Evolutionary conservation across 2,797 vertebrate species (phyloP).

Genomic region (Gouania willdenowi): DNA sequence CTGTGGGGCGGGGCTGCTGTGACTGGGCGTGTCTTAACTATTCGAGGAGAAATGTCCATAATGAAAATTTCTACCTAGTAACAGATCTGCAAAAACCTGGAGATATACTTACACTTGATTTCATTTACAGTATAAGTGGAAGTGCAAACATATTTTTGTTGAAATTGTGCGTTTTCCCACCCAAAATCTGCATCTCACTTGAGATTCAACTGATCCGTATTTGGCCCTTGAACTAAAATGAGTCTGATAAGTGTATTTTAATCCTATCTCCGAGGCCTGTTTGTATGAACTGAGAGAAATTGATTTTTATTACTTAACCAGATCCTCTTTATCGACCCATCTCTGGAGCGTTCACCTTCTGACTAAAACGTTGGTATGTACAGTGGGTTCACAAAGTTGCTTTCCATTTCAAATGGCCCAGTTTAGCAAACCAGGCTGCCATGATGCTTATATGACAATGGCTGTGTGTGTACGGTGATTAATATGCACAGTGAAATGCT

Average conservation of each 20-base stretch:
- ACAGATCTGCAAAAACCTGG: too few species aligned
- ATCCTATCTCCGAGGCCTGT: constrained; percentile 65
- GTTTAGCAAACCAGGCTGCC: constrained; percentile 87
- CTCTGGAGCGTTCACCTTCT: constrained; percentile 63
- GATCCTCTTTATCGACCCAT: constrained; percentile 81
- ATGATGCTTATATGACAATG: constrained; percentile 85
- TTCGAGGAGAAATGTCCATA: too few species aligned
- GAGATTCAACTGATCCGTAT: too few species aligned
- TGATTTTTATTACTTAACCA: constrained; percentile 79
- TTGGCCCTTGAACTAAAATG: constrained; percentile 57
- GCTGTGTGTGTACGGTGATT: constrained; percentile 92
- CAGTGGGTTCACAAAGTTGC: constrained; percentile 84
- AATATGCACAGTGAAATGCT: constrained; percentile 95
- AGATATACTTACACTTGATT: too few species aligned
- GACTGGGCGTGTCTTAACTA: too few species aligned
- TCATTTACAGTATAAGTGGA: too few species aligned
- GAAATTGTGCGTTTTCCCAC: too few species aligned
- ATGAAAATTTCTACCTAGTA: too few species aligned
- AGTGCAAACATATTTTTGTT: too few species aligned
- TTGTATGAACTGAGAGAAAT: constrained; percentile 79
- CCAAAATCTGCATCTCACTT: too few species aligned
- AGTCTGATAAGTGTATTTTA: constrained; percentile 57
- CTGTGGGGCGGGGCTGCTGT: too few species aligned
- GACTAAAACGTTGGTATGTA: constrained; percentile 79
- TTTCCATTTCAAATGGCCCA: constrained; percentile 84